Conservation (phyloP, 1,140 invertebrate genomes). For the Zeugodacus cucurbitae region DNA sequence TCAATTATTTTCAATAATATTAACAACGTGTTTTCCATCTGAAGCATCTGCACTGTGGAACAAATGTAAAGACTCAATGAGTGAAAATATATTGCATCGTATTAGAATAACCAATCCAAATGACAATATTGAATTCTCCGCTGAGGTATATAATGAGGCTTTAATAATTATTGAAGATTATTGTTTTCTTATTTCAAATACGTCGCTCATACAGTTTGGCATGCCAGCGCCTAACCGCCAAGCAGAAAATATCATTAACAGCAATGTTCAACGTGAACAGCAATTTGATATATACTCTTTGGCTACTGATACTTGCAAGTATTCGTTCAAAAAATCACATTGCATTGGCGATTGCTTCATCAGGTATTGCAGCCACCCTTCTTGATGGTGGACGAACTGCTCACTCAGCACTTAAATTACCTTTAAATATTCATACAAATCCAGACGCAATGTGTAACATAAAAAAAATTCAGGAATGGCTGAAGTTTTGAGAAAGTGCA, state of each 20-base stretch:
- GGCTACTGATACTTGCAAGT: constrained; percentile 52
- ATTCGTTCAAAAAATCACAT: too few relatives aligned
- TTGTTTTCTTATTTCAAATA: constrained; percentile 51
- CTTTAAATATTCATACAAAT: too few relatives aligned
- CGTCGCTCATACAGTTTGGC: constrained; percentile 51
- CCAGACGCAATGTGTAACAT: too few relatives aligned
- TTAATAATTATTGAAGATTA: too few relatives aligned
- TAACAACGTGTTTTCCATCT: constrained; percentile 54
- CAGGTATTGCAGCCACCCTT: too few relatives aligned
- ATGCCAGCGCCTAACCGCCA: constrained; percentile 55
- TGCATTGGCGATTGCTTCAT: too few relatives aligned
- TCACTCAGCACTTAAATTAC: too few relatives aligned
- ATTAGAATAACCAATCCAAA: constrained; percentile 53
- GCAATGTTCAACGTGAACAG: constrained; percentile 43
- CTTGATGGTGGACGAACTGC: too few relatives aligned
- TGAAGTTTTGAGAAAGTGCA: too few relatives aligned
- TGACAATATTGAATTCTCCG: not conserved
- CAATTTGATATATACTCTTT: constrained; percentile 47
- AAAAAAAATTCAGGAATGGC: too few relatives aligned
- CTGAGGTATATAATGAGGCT: constrained; percentile 45
- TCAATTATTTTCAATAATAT: constrained; percentile 63
- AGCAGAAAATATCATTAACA: constrained; percentile 48
- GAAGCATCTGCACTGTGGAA: constrained; percentile 56
- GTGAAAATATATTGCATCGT: constrained; percentile 51
- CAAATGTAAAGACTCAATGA: constrained; percentile 59